Conservation (phyloP, 2,797 vertebrate species). For the Ficedula albicollis region DNA sequence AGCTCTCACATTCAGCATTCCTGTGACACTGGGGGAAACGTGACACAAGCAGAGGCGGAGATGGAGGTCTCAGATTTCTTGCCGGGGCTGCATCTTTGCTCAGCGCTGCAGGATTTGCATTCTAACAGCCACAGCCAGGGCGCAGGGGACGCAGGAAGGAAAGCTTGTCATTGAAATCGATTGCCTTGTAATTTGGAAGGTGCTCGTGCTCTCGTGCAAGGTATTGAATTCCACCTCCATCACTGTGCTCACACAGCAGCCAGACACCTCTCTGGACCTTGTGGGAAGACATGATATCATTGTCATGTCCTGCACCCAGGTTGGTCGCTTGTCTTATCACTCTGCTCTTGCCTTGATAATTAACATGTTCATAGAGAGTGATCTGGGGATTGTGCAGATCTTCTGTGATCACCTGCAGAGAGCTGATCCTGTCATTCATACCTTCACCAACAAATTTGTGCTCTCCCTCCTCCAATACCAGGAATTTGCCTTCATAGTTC, state of each 20-base stretch:
- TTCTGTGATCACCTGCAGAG: background rate
- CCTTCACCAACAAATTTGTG: rapidly evolving
- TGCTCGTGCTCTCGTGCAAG: background rate
- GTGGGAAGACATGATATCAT: background rate
- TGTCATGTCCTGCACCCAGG: rapidly evolving
- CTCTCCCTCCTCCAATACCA: background rate
- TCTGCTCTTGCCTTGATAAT: background rate
- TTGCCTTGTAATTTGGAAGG: background rate
- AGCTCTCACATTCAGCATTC: background rate
- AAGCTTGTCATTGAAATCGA: background rate
- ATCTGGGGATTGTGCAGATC: background rate
- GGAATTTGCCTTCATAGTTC: background rate
- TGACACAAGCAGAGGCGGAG: background rate
- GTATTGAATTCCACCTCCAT: background rate
- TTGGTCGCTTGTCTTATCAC: background rate
- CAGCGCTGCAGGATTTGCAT: too few species aligned
- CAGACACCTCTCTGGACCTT: background rate
- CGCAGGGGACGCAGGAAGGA: constrained; percentile 20
- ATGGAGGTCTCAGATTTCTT: background rate
- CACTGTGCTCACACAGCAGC: background rate
- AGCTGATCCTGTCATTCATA: constrained; percentile 10
- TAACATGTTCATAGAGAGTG: background rate
- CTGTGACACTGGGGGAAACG: background rate
- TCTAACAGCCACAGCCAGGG: background rate
- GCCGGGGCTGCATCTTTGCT: background rate